Evolutionary conservation across 2,113 vertebrate species (phyloP).

Genomic region (Cyprinodon brontotheroides): DNA sequence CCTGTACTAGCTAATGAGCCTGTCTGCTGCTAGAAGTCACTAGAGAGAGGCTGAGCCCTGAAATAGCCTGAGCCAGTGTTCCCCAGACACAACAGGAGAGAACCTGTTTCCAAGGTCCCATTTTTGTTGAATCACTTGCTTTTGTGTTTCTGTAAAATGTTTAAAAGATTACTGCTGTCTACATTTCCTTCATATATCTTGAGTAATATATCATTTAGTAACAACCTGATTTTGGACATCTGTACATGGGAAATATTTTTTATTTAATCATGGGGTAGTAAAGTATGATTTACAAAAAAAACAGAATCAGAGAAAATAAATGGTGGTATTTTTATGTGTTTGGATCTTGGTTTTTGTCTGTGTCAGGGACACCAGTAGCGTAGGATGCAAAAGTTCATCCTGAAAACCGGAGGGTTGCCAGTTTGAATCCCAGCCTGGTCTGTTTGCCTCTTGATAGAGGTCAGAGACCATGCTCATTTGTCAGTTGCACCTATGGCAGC

Average conservation of each 20-base stretch:
- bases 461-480: no score
- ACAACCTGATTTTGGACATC: not conserved
- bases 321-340: not conserved
- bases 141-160: not conserved
- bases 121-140: conserved; percentile 47
- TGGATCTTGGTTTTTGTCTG: no score
- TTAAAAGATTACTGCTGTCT: not conserved
- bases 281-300: not conserved
- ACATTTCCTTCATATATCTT: no score
- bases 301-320: not conserved
- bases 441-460: no score
- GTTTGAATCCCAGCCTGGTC: no score
- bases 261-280: not conserved
- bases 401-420: no score
- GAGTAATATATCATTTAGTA: not conserved
- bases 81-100: conserved; percentile 38
- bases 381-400: no score
- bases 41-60: conserved; percentile 41
- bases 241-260: not conserved
- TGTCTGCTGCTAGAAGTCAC: conserved; percentile 38
- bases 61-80: conserved; percentile 52
- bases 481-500: no score
- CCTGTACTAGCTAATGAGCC: conserved; percentile 46
- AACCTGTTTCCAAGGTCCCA: conserved; percentile 44
- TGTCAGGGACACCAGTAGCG: no score